Conservation (phyloP, 1,140 invertebrate species). For the Eupeodes corollae region DNA sequence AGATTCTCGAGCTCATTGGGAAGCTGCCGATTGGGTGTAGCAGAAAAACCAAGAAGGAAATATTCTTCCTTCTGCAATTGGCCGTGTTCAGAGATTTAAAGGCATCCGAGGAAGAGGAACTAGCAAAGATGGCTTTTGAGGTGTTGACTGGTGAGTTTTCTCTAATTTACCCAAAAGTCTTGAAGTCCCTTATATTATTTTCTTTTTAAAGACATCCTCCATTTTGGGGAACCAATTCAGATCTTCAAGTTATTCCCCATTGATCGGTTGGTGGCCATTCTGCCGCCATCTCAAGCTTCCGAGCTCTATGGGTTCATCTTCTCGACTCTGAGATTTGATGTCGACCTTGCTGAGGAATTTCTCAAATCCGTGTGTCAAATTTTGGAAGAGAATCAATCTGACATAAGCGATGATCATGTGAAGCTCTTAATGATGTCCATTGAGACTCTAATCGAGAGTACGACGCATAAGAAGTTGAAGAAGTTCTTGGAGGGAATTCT, state of each 20-base stretch:
- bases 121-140: slow-evolving; percentile 5
- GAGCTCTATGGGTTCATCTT: slow-evolving; percentile 9
- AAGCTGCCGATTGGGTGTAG: slow-evolving; percentile 6
- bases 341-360: slow-evolving; percentile 7
- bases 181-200: background rate
- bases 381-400: background rate
- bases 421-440: slow-evolving; percentile 24
- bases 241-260: slow-evolving; percentile 10
- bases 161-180: background rate
- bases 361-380: slow-evolving; percentile 1
- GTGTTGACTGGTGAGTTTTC: slow-evolving; percentile 4
- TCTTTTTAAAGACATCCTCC: slow-evolving; percentile 8
- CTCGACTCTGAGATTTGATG: slow-evolving; percentile 6
- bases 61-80: slow-evolving; percentile 7
- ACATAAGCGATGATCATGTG: background rate
- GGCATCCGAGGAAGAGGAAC: slow-evolving; percentile 1
- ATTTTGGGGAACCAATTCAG: slow-evolving; percentile 10
- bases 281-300: slow-evolving; percentile 1
- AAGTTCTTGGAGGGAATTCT: slow-evolving; percentile 19
- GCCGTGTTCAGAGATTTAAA: slow-evolving; percentile 9
- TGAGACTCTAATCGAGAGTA: slow-evolving; percentile 15
- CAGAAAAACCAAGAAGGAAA: slow-evolving; percentile 2
- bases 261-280: slow-evolving; percentile 2
- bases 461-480: slow-evolving; percentile 13
- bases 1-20: slow-evolving; percentile 1